phyloP scores from a whole-genome alignment of 2,888 invertebrate species.

The Chesias legatella region DNA sequence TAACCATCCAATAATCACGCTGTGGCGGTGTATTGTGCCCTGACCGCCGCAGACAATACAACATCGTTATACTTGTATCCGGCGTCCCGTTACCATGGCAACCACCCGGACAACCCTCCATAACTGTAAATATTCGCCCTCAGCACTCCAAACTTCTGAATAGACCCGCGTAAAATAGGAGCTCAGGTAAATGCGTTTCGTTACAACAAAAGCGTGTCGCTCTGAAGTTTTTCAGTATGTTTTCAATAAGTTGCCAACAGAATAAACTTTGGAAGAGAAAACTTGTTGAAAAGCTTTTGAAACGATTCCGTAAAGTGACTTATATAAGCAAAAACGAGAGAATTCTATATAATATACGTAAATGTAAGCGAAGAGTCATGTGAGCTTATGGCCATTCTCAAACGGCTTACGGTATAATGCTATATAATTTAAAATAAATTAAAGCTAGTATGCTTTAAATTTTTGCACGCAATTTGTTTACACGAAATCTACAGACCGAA shows the following conservation, averaged over 20 bases:
- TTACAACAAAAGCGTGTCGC: conserved; percentile 17
- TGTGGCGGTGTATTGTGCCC: too few relatives aligned
- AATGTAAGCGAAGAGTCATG: too few relatives aligned
- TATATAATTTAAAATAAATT: too few relatives aligned
- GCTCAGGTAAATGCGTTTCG: conserved; percentile 25
- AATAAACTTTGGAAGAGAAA: conserved; percentile 8
- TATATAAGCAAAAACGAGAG: neutral
- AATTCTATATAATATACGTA: too few relatives aligned
- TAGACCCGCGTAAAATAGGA: conserved; percentile 33
- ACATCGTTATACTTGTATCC: conserved; percentile 1
- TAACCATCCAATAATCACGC: too few relatives aligned
- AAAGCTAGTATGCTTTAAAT: too few relatives aligned
- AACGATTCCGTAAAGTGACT: neutral
- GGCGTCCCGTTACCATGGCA: conserved; percentile 48
- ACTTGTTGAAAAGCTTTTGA: conserved; percentile 4
- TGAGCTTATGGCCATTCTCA: too few relatives aligned
- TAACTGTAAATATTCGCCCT: conserved; percentile 46
- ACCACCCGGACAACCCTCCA: conserved; percentile 31
- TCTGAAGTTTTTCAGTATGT: conserved; percentile 12
- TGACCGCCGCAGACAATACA: too few relatives aligned
- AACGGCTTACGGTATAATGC: too few relatives aligned
- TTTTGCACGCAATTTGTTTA: too few relatives aligned
- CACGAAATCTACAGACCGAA: too few relatives aligned
- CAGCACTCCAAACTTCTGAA: conserved; percentile 30
- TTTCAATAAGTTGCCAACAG: conserved; percentile 14